These are phyloP conservation scores for Diadophis punctatus DNA, from an alignment of 2,113 vertebrate species.

Conservation along the genomic window DNA sequence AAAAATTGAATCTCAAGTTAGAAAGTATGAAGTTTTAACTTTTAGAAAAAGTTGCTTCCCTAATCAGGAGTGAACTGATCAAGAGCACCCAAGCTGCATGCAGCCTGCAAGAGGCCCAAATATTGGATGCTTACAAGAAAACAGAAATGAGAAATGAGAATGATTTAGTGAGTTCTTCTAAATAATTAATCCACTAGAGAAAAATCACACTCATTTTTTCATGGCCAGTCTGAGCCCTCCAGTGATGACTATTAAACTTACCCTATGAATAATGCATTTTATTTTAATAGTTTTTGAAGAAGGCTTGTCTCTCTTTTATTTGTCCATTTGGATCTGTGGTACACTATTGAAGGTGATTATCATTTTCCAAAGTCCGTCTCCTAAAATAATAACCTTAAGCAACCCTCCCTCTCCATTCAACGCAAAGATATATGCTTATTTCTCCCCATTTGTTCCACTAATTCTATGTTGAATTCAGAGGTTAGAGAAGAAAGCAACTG, in stretches of 20 bases:
- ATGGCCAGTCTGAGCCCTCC: not conserved
- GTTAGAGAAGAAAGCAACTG: not conserved
- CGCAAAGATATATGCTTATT: not conserved
- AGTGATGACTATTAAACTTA: not conserved
- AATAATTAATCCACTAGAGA: conserved; percentile 25
- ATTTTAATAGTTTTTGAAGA: not conserved
- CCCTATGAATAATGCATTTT: not conserved
- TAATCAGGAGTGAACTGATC: not conserved
- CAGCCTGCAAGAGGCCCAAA: not conserved
- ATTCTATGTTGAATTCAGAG: not conserved
- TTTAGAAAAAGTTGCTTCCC: not conserved
- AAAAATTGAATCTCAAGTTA: conserved; percentile 10
- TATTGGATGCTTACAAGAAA: conserved; percentile 14
- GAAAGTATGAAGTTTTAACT: not conserved
- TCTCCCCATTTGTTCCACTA: not conserved
- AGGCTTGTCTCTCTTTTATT: not conserved
- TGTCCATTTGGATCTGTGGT: not conserved
- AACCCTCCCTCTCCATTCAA: not conserved
- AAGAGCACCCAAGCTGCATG: not conserved
- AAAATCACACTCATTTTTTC: conserved; percentile 19
- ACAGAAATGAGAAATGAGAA: not conserved
- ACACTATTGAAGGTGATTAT: not conserved
- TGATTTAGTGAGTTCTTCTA: conserved; percentile 12
- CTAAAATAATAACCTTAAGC: not conserved
- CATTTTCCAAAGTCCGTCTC: not conserved